phyloP scores from a whole-genome alignment of 2,113 vertebrate species.

The Dascyllus trimaculatus region DNA sequence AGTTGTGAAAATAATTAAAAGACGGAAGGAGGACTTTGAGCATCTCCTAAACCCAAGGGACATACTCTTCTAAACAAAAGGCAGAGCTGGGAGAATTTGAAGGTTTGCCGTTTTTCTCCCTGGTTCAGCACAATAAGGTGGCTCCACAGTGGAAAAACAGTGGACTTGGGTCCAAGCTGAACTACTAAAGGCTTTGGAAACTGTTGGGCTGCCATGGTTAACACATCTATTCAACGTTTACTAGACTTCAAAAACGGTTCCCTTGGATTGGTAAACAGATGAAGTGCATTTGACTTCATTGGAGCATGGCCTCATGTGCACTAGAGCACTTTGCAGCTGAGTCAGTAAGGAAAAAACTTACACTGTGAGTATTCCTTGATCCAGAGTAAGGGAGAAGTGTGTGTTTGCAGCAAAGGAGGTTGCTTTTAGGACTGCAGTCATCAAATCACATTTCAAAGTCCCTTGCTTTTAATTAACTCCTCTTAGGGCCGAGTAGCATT shows the following conservation, averaged over 20 bases:
- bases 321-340: background rate
- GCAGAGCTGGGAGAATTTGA: constrained; percentile 10
- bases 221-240: constrained; percentile 1
- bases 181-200: background rate
- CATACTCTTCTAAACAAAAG: background rate
- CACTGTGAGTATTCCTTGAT: background rate
- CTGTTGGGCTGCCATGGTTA: background rate
- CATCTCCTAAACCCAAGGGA: background rate
- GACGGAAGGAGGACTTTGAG: background rate
- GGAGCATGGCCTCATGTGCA: background rate
- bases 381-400: background rate
- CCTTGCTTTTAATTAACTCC: too few relatives aligned
- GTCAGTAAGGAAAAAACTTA: constrained; percentile 8
- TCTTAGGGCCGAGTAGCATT: too few relatives aligned
- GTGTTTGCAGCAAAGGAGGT: too few relatives aligned
- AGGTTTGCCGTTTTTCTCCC: constrained; percentile 18
- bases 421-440: too few relatives aligned
- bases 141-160: background rate
- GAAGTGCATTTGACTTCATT: constrained; percentile 1
- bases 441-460: too few relatives aligned
- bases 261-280: background rate
- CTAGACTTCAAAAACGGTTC: background rate
- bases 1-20: constrained; percentile 2
- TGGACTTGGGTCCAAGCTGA: background rate
- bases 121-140: constrained; percentile 16